Conservation (phyloP, 2,888 invertebrate genomes). For the Trichogramma dendrolimi region DNA sequence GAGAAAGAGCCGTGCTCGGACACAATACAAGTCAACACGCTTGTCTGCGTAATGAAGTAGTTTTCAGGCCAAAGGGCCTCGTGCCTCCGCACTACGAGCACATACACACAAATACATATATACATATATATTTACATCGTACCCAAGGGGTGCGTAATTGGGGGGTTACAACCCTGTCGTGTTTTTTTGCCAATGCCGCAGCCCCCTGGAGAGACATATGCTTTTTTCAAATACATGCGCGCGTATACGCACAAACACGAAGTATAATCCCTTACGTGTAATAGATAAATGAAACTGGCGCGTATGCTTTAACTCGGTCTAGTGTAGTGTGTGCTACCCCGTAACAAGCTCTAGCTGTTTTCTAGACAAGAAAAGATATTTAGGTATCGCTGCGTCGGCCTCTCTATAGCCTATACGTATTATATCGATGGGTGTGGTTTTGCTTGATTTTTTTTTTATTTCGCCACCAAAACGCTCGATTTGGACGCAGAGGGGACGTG, state of each 20-base stretch:
- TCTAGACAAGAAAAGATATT: too few relatives aligned
- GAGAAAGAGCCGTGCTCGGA: conserved; percentile 29
- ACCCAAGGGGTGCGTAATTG: conserved; percentile 48
- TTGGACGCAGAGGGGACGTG: too few relatives aligned
- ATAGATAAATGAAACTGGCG: conserved; percentile 50
- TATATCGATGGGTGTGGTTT: too few relatives aligned
- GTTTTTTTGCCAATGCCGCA: conserved; percentile 34
- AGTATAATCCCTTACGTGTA: conserved; percentile 32
- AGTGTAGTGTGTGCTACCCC: background rate
- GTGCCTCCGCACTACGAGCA: background rate
- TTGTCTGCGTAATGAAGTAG: conserved; percentile 54
- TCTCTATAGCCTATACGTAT: too few relatives aligned
- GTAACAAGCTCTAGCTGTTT: background rate
- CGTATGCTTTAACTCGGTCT: too few relatives aligned
- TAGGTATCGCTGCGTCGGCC: too few relatives aligned
- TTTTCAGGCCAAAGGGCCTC: conserved; percentile 41
- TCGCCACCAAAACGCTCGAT: too few relatives aligned
- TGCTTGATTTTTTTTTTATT: too few relatives aligned
- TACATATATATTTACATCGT: background rate
- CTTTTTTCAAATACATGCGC: too few relatives aligned
- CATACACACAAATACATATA: background rate
- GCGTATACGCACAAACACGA: too few relatives aligned
- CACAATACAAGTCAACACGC: conserved; percentile 54
- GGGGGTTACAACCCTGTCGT: conserved; percentile 40
- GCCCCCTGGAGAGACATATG: conserved; percentile 32